These are phyloP conservation scores for Euschistus heros DNA, from an alignment of 1,140 invertebrate genomes.

Conservation along the genomic window DNA sequence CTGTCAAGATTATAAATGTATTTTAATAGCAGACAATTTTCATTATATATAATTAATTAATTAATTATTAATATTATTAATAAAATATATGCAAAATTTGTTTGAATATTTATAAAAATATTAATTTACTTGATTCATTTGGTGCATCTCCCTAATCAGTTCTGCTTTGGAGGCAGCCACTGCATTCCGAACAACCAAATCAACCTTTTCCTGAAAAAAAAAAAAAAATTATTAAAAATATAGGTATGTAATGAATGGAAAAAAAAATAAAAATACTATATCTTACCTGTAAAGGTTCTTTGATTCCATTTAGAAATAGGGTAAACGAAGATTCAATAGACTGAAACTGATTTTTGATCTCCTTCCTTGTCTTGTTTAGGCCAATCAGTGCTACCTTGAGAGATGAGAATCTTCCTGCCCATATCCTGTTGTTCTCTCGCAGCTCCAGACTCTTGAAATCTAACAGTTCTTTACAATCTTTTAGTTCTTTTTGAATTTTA, in stretches of 20 bases:
- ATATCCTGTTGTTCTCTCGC: slow-evolving; percentile 18
- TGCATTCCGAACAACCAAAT: slow-evolving; percentile 10
- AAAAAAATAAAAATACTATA: background rate
- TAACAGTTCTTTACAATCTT: slow-evolving; percentile 11
- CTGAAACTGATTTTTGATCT: slow-evolving; percentile 8
- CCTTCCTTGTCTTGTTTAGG: slow-evolving; percentile 13
- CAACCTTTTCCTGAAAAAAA: slow-evolving; percentile 17
- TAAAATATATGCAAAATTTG: background rate
- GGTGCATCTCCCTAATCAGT: slow-evolving; percentile 22
- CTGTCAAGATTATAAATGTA: background rate
- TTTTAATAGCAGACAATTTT: background rate
- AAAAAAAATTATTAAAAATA: background rate
- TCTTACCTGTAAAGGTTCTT: background rate
- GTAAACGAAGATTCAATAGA: background rate
- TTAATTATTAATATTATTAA: background rate
- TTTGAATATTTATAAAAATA: background rate
- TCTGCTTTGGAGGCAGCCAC: slow-evolving; percentile 16
- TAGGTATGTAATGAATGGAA: too few relatives aligned
- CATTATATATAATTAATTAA: background rate
- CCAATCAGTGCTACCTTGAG: slow-evolving; percentile 17
- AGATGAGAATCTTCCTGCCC: slow-evolving; percentile 18
- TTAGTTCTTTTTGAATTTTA: slow-evolving; percentile 8
- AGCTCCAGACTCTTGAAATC: slow-evolving; percentile 18
- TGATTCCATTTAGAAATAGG: background rate
- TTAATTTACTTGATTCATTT: slow-evolving; percentile 24